A percentile compares a stretch with the other conserved stretches of the same genome.
phyloP scores from a whole-genome alignment of 2,113 vertebrate species.

The Planiliza haematocheilus region DNA sequence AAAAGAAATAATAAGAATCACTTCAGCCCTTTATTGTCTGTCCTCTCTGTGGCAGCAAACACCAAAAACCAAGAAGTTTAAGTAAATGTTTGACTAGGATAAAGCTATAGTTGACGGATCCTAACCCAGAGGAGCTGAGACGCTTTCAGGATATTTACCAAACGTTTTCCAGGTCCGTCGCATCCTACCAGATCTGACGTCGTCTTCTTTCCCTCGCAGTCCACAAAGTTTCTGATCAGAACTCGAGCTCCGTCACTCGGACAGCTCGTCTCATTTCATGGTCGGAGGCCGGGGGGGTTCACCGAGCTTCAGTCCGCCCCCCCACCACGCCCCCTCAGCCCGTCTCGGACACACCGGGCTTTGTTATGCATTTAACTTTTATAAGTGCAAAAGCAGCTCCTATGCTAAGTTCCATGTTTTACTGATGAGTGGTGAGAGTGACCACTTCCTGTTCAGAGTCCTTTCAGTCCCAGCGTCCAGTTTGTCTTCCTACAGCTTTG shows the following conservation, averaged over 20 bases:
- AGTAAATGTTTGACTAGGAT: no score
- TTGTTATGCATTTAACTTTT: conserved; percentile 56
- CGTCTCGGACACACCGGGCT: conserved; percentile 48
- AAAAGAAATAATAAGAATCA: not conserved
- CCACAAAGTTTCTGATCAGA: not conserved
- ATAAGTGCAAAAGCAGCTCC: conserved; percentile 81
- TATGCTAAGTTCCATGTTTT: conserved; percentile 64
- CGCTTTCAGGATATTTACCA: no score
- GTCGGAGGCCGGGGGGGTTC: not conserved
- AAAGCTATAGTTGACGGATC: no score
- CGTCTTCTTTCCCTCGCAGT: not conserved
- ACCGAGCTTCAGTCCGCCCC: conserved; percentile 8
- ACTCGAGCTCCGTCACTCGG: conserved; percentile 12
- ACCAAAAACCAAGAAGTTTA: no score
- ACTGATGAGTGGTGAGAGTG: conserved; percentile 36
- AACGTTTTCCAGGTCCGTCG: no score
- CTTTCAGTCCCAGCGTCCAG: conserved; percentile 49
- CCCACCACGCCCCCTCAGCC: no score
- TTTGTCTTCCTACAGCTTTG: conserved; percentile 87
- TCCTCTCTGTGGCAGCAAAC: conserved; percentile 31
- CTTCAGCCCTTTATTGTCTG: conserved; percentile 53
- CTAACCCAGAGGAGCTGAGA: no score
- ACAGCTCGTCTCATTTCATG: conserved; percentile 45
- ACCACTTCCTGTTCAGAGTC: conserved; percentile 47
- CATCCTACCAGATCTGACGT: no score